Conservation (phyloP, 2,113 vertebrate genomes). For the Takifugu bimaculatus region DNA sequence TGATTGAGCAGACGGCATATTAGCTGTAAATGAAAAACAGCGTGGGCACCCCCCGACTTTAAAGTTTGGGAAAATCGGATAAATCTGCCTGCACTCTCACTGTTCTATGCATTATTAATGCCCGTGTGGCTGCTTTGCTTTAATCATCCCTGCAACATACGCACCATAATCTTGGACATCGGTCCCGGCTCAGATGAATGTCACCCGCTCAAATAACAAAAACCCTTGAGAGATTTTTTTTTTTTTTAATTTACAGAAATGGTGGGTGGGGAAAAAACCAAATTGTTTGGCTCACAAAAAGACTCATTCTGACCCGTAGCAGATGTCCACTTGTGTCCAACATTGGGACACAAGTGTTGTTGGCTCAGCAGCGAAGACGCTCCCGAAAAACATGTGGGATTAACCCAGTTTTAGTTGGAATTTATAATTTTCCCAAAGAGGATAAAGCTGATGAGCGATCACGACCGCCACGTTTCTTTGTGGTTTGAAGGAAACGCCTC, state of each 20-base stretch:
- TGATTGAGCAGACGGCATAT: conserved; percentile 16
- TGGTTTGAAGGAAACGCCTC: conserved; percentile 26
- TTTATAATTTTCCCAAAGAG: conserved; percentile 47
- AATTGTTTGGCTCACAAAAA: no score
- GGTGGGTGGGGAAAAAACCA: no score
- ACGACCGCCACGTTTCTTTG: conserved; percentile 35
- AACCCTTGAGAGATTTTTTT: no score
- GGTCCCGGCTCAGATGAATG: neutral
- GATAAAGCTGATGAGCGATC: conserved; percentile 32
- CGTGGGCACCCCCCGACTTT: neutral
- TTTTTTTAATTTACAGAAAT: no score
- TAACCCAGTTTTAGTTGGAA: conserved; percentile 50
- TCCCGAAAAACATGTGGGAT: conserved; percentile 50
- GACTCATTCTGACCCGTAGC: neutral
- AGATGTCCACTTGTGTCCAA: conserved; percentile 41
- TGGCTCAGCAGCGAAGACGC: conserved; percentile 35
- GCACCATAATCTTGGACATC: no score
- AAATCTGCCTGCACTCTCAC: neutral
- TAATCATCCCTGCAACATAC: neutral
- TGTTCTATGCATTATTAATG: conserved; percentile 5
- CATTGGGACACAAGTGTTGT: conserved; percentile 35
- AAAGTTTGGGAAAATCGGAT: neutral
- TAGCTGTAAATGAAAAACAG: conserved; percentile 29
- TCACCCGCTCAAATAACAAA: conserved; percentile 16
- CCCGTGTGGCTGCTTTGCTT: neutral